These are phyloP conservation scores for Schizopygopsis malacanthus DNA, from an alignment of 2,797 vertebrate species.

Conservation along the genomic window DNA sequence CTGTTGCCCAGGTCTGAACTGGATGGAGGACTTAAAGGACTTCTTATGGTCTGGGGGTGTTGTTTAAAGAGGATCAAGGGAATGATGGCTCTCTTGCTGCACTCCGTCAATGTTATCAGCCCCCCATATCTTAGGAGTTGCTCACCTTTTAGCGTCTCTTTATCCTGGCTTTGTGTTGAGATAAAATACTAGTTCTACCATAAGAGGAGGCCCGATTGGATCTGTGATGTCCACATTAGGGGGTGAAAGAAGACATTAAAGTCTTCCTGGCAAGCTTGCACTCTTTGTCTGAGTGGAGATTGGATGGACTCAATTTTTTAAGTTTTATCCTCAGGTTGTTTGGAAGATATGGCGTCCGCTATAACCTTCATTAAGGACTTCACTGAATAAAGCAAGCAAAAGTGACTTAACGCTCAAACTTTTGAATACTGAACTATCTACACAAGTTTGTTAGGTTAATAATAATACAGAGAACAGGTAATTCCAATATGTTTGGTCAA, in stretches of 20 bases:
- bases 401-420: background rate
- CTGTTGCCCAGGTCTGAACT: conserved; percentile 53
- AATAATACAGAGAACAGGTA: background rate
- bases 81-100: conserved; percentile 44
- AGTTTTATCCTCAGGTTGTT: background rate
- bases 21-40: conserved; percentile 52
- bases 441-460: conserved; percentile 11
- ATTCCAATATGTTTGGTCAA: background rate
- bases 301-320: background rate
- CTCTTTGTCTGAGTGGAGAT: conserved; percentile 35
- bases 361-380: conserved; percentile 4
- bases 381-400: background rate
- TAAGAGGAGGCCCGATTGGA: conserved; percentile 43
- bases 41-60: conserved; percentile 38
- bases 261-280: conserved; percentile 31
- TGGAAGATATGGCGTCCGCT: conserved; percentile 13
- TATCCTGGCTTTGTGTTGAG: conserved; percentile 56
- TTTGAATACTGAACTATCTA: background rate
- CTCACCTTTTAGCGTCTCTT: conserved; percentile 58
- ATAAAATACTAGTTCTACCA: conserved; percentile 51
- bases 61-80: conserved; percentile 48
- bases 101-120: conserved; percentile 58
- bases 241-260: conserved; percentile 40
- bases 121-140: conserved; percentile 58
- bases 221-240: conserved; percentile 54